phyloP scores from a whole-genome alignment of 1,140 invertebrate genomes.

The Drosophila willistoni region DNA sequence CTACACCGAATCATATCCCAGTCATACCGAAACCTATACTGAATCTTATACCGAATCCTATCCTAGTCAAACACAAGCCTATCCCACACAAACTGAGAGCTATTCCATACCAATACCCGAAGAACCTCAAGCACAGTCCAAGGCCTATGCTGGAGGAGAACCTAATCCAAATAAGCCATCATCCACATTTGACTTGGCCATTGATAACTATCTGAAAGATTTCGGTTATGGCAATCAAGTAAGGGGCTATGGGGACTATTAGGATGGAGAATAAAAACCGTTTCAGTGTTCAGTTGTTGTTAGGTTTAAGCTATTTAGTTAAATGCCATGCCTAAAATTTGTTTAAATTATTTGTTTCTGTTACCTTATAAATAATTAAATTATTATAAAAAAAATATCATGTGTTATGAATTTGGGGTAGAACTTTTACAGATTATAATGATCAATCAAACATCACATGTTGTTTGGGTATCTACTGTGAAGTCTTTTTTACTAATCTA shows the following conservation, averaged over 20 bases:
- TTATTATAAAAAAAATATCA: neutral
- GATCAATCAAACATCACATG: too few relatives aligned
- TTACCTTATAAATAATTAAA: slow-evolving; percentile 42
- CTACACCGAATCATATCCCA: slow-evolving; percentile 21
- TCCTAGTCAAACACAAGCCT: slow-evolving; percentile 29
- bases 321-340: slow-evolving; percentile 17
- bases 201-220: slow-evolving; percentile 72
- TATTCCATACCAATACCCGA: slow-evolving; percentile 36
- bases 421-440: too few relatives aligned
- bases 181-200: slow-evolving; percentile 64
- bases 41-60: slow-evolving; percentile 16
- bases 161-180: slow-evolving; percentile 45
- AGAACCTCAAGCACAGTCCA: slow-evolving; percentile 46
- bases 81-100: slow-evolving; percentile 32
- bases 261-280: neutral
- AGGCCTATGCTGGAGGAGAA: slow-evolving; percentile 42
- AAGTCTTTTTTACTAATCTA: too few relatives aligned
- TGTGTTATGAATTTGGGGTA: neutral
- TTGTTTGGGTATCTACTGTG: too few relatives aligned
- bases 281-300: slow-evolving; percentile 40
- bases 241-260: slow-evolving; percentile 59
- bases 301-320: slow-evolving; percentile 44
- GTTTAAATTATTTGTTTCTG: slow-evolving; percentile 25
- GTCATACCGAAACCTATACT: slow-evolving; percentile 39
- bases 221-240: slow-evolving; percentile 72